Percentiles rank a stretch among this genome's conserved stretches.
These are phyloP conservation scores for Papilio protenor DNA, from an alignment of 2,888 invertebrate genomes.

Conservation along the genomic window DNA sequence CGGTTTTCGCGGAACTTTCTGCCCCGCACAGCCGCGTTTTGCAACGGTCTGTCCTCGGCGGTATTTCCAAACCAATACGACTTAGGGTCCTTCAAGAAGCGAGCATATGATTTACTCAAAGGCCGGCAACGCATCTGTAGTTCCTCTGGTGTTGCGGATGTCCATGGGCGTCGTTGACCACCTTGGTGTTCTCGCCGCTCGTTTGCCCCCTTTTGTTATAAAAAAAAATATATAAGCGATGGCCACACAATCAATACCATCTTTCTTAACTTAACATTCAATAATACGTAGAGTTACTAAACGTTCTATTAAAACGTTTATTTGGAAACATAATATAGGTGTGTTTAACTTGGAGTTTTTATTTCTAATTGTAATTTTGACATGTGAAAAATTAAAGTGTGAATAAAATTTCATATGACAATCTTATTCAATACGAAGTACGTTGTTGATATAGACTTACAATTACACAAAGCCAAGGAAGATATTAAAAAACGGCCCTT, in stretches of 20 bases:
- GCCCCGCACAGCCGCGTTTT: no score
- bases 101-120: no score
- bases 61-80: no score
- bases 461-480: conserved; percentile 46
- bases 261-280: neutral
- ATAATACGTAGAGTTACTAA: neutral
- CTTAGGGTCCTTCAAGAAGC: no score
- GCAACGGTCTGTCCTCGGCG: no score
- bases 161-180: no score
- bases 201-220: no score
- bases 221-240: no score
- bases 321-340: neutral
- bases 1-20: no score
- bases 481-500: conserved; percentile 68
- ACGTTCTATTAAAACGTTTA: neutral
- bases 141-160: no score
- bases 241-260: neutral
- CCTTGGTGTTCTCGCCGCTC: no score
- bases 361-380: neutral
- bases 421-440: conserved; percentile 7
- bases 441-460: conserved; percentile 27
- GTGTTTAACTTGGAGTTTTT: neutral
- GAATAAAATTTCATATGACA: neutral
- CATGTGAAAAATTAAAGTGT: neutral
- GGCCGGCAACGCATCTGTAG: no score